phyloP scores from a whole-genome alignment of 2,888 invertebrate species.

The Luperina testacea region DNA sequence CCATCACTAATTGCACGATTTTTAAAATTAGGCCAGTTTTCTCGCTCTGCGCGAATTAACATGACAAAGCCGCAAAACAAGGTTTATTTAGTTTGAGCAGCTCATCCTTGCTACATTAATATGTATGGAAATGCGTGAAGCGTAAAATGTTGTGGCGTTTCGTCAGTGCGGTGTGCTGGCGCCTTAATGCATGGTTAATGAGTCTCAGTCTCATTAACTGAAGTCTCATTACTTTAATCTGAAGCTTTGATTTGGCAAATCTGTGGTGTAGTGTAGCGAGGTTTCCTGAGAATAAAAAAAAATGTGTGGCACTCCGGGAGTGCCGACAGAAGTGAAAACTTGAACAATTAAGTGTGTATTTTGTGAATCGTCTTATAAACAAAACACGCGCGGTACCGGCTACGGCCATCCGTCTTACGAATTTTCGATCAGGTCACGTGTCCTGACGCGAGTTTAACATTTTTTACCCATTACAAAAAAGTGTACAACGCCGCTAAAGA shows the following conservation, averaged over 20 bases:
- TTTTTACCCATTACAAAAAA: no score
- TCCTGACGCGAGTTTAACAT: no score
- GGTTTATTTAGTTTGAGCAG: slow-evolving; percentile 69
- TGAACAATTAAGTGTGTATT: no score
- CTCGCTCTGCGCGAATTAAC: slow-evolving; percentile 63
- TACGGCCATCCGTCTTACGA: no score
- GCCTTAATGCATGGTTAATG: slow-evolving; percentile 60
- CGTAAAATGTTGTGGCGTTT: slow-evolving; percentile 45
- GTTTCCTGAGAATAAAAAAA: background rate
- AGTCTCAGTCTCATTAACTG: slow-evolving; percentile 4
- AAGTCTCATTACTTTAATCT: slow-evolving; percentile 17
- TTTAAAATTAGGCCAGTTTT: slow-evolving; percentile 51
- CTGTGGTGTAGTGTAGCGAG: background rate
- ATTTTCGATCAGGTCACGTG: no score
- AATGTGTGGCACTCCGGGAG: no score
- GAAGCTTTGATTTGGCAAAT: slow-evolving; percentile 23
- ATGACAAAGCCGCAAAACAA: slow-evolving; percentile 70
- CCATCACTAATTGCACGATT: slow-evolving; percentile 6
- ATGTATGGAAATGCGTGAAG: slow-evolving; percentile 72
- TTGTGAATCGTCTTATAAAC: no score
- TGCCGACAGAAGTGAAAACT: no score
- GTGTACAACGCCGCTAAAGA: no score
- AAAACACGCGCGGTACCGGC: no score
- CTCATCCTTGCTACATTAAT: slow-evolving; percentile 71
- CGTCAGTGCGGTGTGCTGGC: slow-evolving; percentile 34